Evolutionary conservation across 2,888 invertebrate species (phyloP), one percentile per base, ranked within the genome.

Genomic region (Lypha dubia): DNA sequence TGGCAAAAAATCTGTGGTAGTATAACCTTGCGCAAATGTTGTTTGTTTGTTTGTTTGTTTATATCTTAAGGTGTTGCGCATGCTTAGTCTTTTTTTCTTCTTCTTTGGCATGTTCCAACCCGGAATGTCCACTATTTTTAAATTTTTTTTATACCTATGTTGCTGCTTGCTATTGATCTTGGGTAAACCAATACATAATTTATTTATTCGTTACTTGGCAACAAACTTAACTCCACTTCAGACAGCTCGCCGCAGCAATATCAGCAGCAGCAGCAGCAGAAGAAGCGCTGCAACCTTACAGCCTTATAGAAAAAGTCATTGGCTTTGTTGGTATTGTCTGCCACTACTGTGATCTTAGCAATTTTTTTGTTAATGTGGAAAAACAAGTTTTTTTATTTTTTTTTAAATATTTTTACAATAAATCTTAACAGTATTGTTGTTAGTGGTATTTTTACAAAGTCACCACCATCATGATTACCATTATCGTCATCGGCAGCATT

Each of bases 121-220:
- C 7, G 15, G 60, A 28, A 44, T 70, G 67, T 79, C 67, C 73
- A 74, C 73, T 67, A 80, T 67, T 67, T 70, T 56, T 67, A 67
- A 49, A 74, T 67, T 74, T 49, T n/a, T 51, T 74, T 67, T 28
- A 53, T 56, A n/a, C n/a, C n/a, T n/a, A n/a, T 60, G 49, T 73
- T 65, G 49, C 38, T 77, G 68, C 24, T 24, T 83, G 76, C 76
- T 80, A 76, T 84, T 84, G 84, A 84, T 80, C 79, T 84, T 84
- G 79, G 79, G 38, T 73, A n/a, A n/a, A n/a, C n/a, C n/a, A n/a
- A n/a, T n/a, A n/a, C n/a, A n/a, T 62, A 22, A 13, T 60, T 62
- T 70, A 7, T 13, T 13, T 62, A 41, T 13, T 51, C 41, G 28
- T 51, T 20, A 53, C 32, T 63, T 75, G 28, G 75, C 17, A 75